phyloP scores from a whole-genome alignment of 2,797 vertebrate genomes.

The Champsocephalus esox region DNA sequence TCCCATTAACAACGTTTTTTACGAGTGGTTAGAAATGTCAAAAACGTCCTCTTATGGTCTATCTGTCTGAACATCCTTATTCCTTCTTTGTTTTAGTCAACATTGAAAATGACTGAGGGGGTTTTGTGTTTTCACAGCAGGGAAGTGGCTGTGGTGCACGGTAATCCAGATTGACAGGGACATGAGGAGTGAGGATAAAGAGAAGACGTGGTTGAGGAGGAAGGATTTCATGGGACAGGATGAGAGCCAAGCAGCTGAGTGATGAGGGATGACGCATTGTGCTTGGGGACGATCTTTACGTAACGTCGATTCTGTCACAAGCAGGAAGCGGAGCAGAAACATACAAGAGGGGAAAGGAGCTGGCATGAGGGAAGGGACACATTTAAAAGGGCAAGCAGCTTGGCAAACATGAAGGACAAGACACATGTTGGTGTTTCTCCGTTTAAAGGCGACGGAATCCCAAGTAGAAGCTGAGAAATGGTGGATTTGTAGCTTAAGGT shows the following conservation, averaged over 20 bases:
- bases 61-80: constrained; percentile 5
- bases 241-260: constrained; percentile 50
- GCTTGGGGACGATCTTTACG: constrained; percentile 68
- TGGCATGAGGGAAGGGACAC: constrained; percentile 20
- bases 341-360: constrained; percentile 29
- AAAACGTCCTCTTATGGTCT: constrained; percentile 24
- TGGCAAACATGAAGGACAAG: background rate
- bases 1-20: constrained; percentile 11
- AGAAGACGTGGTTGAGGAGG: constrained; percentile 29
- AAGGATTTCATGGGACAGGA: constrained; percentile 32
- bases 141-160: constrained; percentile 14
- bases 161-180: constrained; percentile 55
- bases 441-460: background rate
- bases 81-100: constrained; percentile 37
- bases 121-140: constrained; percentile 37
- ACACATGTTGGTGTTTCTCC: constrained; percentile 1
- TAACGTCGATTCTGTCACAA: constrained; percentile 67
- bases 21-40: constrained; percentile 21
- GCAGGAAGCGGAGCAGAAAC: constrained; percentile 65
- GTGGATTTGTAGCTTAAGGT: background rate
- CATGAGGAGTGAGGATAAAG: constrained; percentile 42
- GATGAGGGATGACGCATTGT: constrained; percentile 69
- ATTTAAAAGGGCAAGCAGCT: constrained; percentile 42
- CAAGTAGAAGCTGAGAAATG: background rate
- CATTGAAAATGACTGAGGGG: constrained; percentile 47